These are phyloP conservation scores for Atlantisia rogersi DNA, from an alignment of 2,113 vertebrate genomes.

Conservation along the genomic window DNA sequence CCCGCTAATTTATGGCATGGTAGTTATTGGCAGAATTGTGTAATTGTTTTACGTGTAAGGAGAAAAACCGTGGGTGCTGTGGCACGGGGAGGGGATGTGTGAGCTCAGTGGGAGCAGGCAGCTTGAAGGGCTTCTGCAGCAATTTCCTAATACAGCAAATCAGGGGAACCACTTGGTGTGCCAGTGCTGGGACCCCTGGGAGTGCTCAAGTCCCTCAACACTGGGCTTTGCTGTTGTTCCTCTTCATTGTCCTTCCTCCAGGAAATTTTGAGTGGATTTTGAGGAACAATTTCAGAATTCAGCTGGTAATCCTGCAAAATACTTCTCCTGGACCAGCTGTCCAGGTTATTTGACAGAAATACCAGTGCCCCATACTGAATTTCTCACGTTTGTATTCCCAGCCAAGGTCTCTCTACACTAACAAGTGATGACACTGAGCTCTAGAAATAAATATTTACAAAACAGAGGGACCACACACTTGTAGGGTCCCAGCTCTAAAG, in stretches of 20 bases:
- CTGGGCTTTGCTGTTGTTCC: background rate
- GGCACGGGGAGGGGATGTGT: background rate
- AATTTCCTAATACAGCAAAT: background rate
- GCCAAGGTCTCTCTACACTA: background rate
- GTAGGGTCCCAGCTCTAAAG: background rate
- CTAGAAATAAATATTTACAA: background rate
- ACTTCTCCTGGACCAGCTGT: background rate
- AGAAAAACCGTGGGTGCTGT: conserved; percentile 23
- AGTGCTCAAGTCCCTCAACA: background rate
- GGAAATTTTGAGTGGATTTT: background rate
- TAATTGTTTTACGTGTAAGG: background rate
- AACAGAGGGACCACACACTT: background rate
- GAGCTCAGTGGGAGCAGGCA: background rate
- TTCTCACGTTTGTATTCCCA: background rate
- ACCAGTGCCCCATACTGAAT: fast-evolving
- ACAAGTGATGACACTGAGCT: background rate
- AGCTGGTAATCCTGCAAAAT: background rate
- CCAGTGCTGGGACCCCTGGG: background rate
- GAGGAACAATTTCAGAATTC: background rate
- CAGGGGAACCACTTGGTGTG: fast-evolving
- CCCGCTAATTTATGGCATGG: background rate
- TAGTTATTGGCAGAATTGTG: conserved; percentile 59
- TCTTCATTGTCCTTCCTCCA: background rate
- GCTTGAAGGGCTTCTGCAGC: background rate
- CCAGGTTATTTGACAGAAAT: background rate